Base-by-base conservation (phyloP, 1,140 invertebrate genomes). In the Calliopsis andreniformis region DNA sequence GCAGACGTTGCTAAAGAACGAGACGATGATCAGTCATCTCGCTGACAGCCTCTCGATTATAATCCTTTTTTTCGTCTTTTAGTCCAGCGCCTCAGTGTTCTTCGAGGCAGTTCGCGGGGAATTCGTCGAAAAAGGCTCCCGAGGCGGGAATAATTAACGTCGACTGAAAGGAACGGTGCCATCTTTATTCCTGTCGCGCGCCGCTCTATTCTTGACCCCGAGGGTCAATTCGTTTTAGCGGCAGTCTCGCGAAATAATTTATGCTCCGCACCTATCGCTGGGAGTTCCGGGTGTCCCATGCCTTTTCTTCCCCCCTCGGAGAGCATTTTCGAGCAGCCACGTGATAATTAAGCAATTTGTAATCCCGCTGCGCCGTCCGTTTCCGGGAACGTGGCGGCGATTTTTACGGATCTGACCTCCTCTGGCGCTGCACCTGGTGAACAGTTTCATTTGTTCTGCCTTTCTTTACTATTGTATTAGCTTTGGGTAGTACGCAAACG, bases 151-250 rank as follows among this genome's bases (percentile, higher is more conserved):
- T 86, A 86, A 86, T 85, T 86, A 85, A 76, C 77, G 78, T 45
- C 66, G 47, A 35, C 42, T 2, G 18, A 59, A 59, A 68, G 61
- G 45, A 42, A 35, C 23, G 14, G 49, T 70, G 73, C 64, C 67
- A 73, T 79, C 73, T 80, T 82, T 80, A 80, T 83, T 86, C 70
- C 67, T 53, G 77, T 80, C 79, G 72, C 80, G 68, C 28, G 79
- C 59, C 73, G 78, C 76, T 79, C 79, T 76, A 72, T 79, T 68
- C 75, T 32, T 75, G 78, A 87, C 85, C 86, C 71, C 76, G 43
- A 51, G 56, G 86, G 86, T 86, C 86, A 87, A 86, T 84, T 82
- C 83, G 83, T 86, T 87, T 87, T 79, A 83, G 55, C 78, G 63
- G 62, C 56, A 80, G 64, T 73, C 69, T 53, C 61, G 69, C 63